Evolutionary conservation across 1,140 invertebrate species (phyloP).

Genomic region (Orius insidiosus): DNA sequence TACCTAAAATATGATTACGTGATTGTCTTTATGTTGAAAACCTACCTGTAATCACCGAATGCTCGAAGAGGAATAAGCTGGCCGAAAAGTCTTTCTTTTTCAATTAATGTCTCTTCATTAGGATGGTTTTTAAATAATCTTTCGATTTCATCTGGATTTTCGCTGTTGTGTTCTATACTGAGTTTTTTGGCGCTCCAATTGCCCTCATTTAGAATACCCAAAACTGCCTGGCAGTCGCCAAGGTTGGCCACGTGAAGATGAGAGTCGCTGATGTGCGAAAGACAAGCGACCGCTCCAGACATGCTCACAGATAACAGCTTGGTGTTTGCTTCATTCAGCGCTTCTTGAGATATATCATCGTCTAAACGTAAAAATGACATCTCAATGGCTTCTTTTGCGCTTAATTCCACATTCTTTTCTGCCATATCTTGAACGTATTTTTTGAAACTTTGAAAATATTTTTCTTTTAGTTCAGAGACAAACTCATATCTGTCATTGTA

Average conservation of each 20-base stretch:
- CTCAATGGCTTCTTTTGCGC: slow-evolving; percentile 53
- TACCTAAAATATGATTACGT: no score
- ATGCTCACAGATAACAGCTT: slow-evolving; percentile 67
- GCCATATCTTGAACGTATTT: slow-evolving; percentile 28
- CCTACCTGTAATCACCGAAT: slow-evolving; percentile 83
- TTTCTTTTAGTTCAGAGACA: slow-evolving; percentile 48
- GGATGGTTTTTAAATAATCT: slow-evolving; percentile 75
- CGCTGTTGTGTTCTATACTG: slow-evolving; percentile 73
- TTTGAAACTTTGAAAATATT: slow-evolving; percentile 51
- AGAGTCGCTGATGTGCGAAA: slow-evolving; percentile 69
- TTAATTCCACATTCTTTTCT: no score
- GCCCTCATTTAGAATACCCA: slow-evolving; percentile 63
- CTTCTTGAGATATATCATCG: slow-evolving; percentile 44
- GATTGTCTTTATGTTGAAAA: no score
- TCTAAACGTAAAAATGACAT: slow-evolving; percentile 62
- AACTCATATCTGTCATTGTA: slow-evolving; percentile 48
- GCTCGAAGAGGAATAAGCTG: slow-evolving; percentile 86
- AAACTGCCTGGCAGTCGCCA: slow-evolving; percentile 78
- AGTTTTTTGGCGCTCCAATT: slow-evolving; percentile 71
- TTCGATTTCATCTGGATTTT: slow-evolving; percentile 72
- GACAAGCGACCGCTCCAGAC: slow-evolving; percentile 65
- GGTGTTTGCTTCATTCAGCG: slow-evolving; percentile 19
- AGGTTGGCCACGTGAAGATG: slow-evolving; percentile 77
- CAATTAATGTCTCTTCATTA: slow-evolving; percentile 68
- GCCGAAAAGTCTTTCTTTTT: slow-evolving; percentile 76